Evolutionary conservation across 2,113 vertebrate species (phyloP), one percentile per base, ranked within the genome.

Genomic region (Neomonachus schauinslandi): DNA sequence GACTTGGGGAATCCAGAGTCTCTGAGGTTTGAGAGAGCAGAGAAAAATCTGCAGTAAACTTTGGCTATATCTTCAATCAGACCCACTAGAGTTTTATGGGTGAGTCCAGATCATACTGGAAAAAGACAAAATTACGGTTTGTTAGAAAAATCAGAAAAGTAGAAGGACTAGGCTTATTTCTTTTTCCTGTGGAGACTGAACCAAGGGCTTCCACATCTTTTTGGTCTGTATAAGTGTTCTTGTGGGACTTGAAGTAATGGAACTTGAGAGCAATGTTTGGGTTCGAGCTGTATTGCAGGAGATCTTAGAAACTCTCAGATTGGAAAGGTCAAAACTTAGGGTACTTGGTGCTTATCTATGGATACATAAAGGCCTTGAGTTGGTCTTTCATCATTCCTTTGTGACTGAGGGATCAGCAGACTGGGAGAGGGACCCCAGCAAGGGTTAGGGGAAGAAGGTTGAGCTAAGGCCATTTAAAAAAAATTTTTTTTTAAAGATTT

Each of bases 71-170:
- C 19, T 94, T 94, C 36, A 74, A 1, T 92, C 46, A 65, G 31
- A 31, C 19, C 11, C 36, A 61, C 42, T 65, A 90, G 16, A 77
- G 8, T 59, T 77, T 51, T 86, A 53, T 76, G 33, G 51, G n/a
- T 76, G 11, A 19, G 63, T 79, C 53, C 74, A 28, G 59, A 11
- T 93, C 39, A 72, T 39, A 63, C 49, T 39, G 4, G 11, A 65
- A 69, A 96, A 80, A 55, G 31, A 55, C 8, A 61, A 77, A 80
- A 61, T 91, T 39, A 59, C 4, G 88, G 22, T 95, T 82, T 61
- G 22, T 53, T 36, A 93, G n/a, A 10, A 65, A 95, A 95, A 28
- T 89, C 53, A 85, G 71, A 90, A 89, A 80, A 86, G 33, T 51
- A 72, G 65, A 59, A 19, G 36, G 12, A 11, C 21, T 82, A 77